Percentiles rank a stretch among this genome's conserved stretches.
phyloP scores from a whole-genome alignment of 2,797 vertebrate genomes.

The Arrhamphus sclerolepis region DNA sequence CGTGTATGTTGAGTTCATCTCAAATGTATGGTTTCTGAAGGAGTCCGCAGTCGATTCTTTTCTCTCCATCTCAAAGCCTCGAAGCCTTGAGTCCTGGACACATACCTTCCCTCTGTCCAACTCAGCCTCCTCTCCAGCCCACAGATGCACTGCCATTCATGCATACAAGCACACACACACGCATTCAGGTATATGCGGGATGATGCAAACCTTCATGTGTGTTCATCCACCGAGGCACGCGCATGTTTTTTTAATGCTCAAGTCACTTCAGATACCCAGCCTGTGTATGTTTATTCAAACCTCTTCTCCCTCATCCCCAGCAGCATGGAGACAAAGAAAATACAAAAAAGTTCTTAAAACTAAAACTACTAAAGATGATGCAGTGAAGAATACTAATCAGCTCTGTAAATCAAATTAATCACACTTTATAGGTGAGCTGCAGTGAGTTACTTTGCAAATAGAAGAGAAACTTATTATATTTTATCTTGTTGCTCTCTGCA shows the following conservation, averaged over 20 bases:
- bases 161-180: constrained; percentile 19
- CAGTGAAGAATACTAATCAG: neutral
- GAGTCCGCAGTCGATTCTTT: constrained; percentile 26
- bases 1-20: constrained; percentile 30
- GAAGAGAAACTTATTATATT: too few species aligned
- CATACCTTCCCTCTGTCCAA: constrained; percentile 16
- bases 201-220: constrained; percentile 8
- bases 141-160: neutral
- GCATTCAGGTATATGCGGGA: neutral
- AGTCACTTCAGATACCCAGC: constrained; percentile 46
- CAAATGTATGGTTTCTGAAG: constrained; percentile 28
- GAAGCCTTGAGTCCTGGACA: constrained; percentile 18
- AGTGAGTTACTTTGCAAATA: too few species aligned
- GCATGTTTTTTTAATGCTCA: constrained; percentile 57
- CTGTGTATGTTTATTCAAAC: constrained; percentile 38
- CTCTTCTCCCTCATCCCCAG: constrained; percentile 22
- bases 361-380: neutral
- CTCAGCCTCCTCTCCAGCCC: constrained; percentile 13
- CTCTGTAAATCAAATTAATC: too few species aligned
- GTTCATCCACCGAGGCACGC: constrained; percentile 17
- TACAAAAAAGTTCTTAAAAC: constrained; percentile 12
- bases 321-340: constrained; percentile 22
- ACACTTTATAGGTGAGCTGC: too few species aligned
- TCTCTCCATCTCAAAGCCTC: constrained; percentile 31
- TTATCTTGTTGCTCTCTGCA: too few species aligned